A percentile compares a stretch with the other conserved stretches of the same genome.
These are phyloP conservation scores for Lithophane semibrunnea DNA, from an alignment of 2,888 invertebrate species.

Conservation along the genomic window DNA sequence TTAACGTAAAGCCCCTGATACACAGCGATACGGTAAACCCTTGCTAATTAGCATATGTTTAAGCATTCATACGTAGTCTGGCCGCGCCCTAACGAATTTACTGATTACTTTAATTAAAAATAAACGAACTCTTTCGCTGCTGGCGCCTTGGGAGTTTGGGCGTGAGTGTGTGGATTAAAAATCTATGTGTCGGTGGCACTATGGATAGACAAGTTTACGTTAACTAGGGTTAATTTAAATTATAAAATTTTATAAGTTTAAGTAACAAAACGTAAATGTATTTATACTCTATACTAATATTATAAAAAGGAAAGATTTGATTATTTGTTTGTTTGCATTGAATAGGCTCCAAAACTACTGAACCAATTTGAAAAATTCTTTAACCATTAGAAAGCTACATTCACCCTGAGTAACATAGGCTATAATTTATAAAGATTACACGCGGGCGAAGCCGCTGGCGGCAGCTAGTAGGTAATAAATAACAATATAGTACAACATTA, in stretches of 20 bases:
- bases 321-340: too few relatives aligned
- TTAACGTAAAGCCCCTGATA: conserved; percentile 57
- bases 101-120: conserved; percentile 90
- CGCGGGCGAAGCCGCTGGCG: too few relatives aligned
- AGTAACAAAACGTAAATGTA: background rate
- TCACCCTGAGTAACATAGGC: too few relatives aligned
- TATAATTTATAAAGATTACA: too few relatives aligned
- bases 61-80: conserved; percentile 69
- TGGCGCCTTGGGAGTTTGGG: conserved; percentile 78
- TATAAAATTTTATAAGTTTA: background rate
- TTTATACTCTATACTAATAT: too few relatives aligned
- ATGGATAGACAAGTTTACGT: background rate
- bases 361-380: too few relatives aligned
- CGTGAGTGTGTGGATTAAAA: conserved; percentile 80
- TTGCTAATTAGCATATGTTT: conserved; percentile 68
- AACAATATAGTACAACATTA: background rate
- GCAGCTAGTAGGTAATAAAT: background rate
- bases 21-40: conserved; percentile 63
- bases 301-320: too few relatives aligned
- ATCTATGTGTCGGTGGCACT: conserved; percentile 77
- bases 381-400: too few relatives aligned
- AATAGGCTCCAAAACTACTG: too few relatives aligned
- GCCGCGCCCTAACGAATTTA: conserved; percentile 86
- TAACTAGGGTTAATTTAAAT: conserved; percentile 9
- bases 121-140: conserved; percentile 86